phyloP scores from a whole-genome alignment of 2,797 vertebrate species.

The Mus spretus region DNA sequence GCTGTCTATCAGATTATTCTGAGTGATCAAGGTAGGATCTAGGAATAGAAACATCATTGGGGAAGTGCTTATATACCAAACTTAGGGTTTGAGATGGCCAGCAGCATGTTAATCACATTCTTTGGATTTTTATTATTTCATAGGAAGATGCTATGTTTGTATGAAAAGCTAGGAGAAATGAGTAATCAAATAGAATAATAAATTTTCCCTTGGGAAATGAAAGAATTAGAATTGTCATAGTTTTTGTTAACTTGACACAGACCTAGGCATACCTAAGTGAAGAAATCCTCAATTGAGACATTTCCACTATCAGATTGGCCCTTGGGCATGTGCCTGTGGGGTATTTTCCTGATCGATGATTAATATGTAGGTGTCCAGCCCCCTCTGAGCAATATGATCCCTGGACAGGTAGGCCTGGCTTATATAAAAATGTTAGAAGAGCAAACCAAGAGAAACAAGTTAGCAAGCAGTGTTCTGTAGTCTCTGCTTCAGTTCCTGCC shows the following conservation, averaged over 20 bases:
- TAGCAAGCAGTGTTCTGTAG: background rate
- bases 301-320: background rate
- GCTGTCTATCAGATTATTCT: background rate
- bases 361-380: background rate
- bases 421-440: background rate
- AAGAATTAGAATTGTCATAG: background rate
- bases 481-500: background rate
- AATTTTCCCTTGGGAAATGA: background rate
- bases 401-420: background rate
- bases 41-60: background rate
- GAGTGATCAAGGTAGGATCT: background rate
- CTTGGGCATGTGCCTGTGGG: accelerated
- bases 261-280: background rate
- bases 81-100: background rate
- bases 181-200: background rate
- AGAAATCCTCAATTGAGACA: background rate
- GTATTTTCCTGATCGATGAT: background rate
- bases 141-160: background rate
- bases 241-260: background rate
- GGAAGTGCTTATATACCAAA: background rate
- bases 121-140: background rate
- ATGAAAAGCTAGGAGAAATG: background rate
- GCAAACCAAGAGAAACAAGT: background rate
- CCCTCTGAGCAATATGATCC: background rate
- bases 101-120: background rate